Conservation (phyloP, 64 coral and sea anemone species). For the Porites lutea region DNA sequence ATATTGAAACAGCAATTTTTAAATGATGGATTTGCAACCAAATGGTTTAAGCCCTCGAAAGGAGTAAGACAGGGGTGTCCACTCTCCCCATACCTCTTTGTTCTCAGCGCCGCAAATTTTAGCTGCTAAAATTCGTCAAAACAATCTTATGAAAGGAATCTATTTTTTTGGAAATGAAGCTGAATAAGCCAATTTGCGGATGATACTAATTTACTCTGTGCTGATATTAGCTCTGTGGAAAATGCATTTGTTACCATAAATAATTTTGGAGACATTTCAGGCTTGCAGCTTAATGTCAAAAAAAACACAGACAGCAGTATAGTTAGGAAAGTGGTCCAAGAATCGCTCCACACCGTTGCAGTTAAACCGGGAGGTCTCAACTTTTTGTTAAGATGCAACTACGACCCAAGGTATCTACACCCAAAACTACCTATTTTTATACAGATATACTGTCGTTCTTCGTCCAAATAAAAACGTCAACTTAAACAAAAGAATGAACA, state of each 20-base stretch:
- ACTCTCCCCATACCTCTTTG: background rate
- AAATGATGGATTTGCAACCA: too few relatives aligned
- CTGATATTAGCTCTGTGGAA: background rate
- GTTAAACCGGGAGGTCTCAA: conserved; percentile 2
- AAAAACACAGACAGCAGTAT: too few relatives aligned
- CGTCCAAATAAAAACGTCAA: background rate
- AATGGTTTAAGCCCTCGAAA: background rate
- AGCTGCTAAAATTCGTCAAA: conserved; percentile 7
- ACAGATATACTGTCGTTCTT: background rate
- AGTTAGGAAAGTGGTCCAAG: too few relatives aligned
- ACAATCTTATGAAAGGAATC: conserved; percentile 11
- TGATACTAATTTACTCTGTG: background rate
- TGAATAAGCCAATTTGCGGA: background rate
- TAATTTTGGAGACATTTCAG: too few relatives aligned
- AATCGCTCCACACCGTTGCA: background rate
- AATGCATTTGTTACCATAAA: background rate
- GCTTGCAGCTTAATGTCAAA: too few relatives aligned
- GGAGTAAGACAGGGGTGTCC: conserved; percentile 43
- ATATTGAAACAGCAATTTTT: too few relatives aligned
- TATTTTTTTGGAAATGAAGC: background rate
- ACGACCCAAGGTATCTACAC: background rate
- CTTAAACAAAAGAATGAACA: background rate
- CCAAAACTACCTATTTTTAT: background rate
- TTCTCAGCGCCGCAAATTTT: background rate
- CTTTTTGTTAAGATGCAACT: conserved; percentile 3